Percentiles rank a stretch among this genome's conserved stretches.
Evolutionary conservation across 2,113 vertebrate species (phyloP).

Genomic region (Eurystomus gularis): DNA sequence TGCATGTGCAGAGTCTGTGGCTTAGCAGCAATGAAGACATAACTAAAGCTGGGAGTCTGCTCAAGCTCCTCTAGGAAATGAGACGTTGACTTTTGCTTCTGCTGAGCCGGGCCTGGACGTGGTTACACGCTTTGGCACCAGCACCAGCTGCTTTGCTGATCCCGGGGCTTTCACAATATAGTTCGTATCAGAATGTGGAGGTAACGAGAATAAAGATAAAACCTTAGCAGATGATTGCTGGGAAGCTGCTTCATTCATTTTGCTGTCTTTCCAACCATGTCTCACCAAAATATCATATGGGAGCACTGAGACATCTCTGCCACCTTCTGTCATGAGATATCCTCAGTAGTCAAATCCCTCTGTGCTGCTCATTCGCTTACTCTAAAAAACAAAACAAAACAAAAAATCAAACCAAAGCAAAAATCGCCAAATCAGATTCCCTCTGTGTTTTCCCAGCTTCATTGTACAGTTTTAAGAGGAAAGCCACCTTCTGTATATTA

Average conservation of each 20-base stretch:
- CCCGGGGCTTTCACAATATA: not conserved
- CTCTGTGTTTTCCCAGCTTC: not conserved
- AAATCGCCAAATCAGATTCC: not conserved
- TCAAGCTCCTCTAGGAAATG: not conserved
- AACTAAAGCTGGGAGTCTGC: not conserved
- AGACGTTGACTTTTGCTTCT: not conserved
- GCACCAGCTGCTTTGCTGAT: not conserved
- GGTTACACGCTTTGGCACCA: not conserved
- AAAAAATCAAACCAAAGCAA: not conserved
- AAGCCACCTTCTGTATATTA: not conserved
- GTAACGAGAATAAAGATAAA: not conserved
- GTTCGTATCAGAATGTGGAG: not conserved
- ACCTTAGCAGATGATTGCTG: not conserved
- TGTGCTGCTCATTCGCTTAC: not conserved
- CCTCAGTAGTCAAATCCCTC: not conserved
- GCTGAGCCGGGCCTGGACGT: not conserved
- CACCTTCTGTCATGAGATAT: not conserved
- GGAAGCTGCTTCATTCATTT: not conserved
- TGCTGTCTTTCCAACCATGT: not conserved
- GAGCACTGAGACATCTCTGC: not conserved
- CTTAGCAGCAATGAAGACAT: accelerated
- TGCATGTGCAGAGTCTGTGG: not conserved
- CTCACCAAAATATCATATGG: not conserved
- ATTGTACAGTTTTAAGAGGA: not conserved
- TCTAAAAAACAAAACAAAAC: not conserved